phyloP scores from a whole-genome alignment of 2,888 invertebrate genomes.

The Agrochola macilenta region DNA sequence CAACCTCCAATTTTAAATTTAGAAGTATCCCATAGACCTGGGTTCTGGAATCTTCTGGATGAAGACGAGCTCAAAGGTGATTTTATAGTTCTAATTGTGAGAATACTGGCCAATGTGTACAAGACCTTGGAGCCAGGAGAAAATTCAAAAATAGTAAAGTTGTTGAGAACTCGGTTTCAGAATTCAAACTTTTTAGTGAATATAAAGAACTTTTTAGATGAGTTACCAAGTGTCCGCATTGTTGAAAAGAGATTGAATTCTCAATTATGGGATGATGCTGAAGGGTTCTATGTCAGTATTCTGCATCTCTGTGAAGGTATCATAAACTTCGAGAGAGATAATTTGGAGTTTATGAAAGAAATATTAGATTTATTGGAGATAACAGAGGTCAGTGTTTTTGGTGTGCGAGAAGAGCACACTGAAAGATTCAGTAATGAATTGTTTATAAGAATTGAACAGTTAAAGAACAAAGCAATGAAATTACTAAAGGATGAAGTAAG shows the following conservation, averaged over 20 bases:
- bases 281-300: conserved; percentile 79
- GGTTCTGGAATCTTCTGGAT: conserved; percentile 86
- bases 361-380: conserved; percentile 78
- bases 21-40: conserved; percentile 83
- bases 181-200: conserved; percentile 80
- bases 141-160: conserved; percentile 78
- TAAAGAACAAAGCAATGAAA: conserved; percentile 71
- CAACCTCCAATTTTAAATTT: conserved; percentile 82
- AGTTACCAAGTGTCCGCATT: conserved; percentile 79
- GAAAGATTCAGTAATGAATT: conserved; percentile 87
- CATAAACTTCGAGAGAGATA: conserved; percentile 73
- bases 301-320: conserved; percentile 80
- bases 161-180: conserved; percentile 78
- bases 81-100: conserved; percentile 86
- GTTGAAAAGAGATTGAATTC: conserved; percentile 84
- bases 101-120: conserved; percentile 83
- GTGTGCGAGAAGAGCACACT: conserved; percentile 80
- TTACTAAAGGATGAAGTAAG: conserved; percentile 75
- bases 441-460: conserved; percentile 74
- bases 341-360: conserved; percentile 73
- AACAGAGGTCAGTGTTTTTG: conserved; percentile 78
- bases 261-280: conserved; percentile 85
- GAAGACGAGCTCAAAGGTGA: conserved; percentile 84
- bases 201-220: conserved; percentile 77
- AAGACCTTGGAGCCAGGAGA: conserved; percentile 77